Conservation (phyloP, 2,888 invertebrate genomes). For the Tillus elongatus region DNA sequence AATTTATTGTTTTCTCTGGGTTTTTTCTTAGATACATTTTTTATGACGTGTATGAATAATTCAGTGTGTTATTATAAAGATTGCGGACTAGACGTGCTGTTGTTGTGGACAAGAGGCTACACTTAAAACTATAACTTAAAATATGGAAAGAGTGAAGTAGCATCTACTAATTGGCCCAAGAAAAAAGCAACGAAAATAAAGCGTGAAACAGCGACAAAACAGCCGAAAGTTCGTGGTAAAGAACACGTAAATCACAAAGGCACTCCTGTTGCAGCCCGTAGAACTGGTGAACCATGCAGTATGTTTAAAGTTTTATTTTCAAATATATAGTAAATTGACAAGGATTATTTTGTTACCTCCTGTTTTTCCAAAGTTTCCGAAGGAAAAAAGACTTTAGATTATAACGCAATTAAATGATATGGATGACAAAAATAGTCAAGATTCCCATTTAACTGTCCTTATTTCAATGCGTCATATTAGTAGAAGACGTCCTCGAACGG, state of each 20-base stretch:
- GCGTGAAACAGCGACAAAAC: conserved; percentile 11
- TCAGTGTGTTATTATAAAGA: no score
- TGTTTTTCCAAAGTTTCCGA: conserved; percentile 4
- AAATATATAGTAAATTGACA: no score
- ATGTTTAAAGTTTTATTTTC: not conserved
- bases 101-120: no score
- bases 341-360: no score
- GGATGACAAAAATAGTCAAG: conserved; percentile 13
- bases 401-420: conserved; percentile 9
- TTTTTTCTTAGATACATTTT: no score
- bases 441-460: conserved; percentile 14
- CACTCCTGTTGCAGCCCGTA: conserved; percentile 4
- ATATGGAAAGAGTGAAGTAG: no score
- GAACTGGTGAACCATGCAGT: conserved; percentile 7
- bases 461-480: conserved; percentile 13
- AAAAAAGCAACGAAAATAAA: conserved; percentile 12
- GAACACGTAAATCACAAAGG: conserved; percentile 16
- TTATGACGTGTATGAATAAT: no score
- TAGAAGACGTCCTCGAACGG: conserved; percentile 10
- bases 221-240: conserved; percentile 12
- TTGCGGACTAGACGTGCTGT: no score
- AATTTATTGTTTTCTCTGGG: no score
- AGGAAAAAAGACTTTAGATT: conserved; percentile 9
- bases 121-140: no score
- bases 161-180: conserved; percentile 14